phyloP scores from a whole-genome alignment of 2,888 invertebrate species.

The Agrenia bidenticulata region DNA sequence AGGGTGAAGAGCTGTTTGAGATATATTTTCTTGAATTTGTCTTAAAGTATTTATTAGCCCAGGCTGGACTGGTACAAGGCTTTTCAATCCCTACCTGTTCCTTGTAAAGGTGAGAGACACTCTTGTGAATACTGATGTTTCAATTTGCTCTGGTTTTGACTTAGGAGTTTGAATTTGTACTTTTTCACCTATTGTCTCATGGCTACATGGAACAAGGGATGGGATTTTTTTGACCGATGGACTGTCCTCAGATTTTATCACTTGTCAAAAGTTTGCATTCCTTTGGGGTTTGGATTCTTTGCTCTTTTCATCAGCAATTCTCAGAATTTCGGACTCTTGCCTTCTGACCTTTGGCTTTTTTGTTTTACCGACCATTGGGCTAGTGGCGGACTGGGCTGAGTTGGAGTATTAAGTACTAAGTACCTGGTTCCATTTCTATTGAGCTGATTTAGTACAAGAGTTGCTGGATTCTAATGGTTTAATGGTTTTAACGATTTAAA shows the following conservation, averaged over 20 bases:
- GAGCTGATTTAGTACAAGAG: too few relatives aligned
- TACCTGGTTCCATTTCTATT: too few relatives aligned
- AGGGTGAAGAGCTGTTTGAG: too few relatives aligned
- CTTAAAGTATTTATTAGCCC: neutral
- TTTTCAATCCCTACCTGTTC: slow-evolving; percentile 6
- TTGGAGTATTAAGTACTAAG: too few relatives aligned
- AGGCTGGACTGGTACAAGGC: neutral
- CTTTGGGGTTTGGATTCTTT: neutral
- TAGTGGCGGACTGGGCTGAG: too few relatives aligned
- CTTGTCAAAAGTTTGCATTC: slow-evolving; percentile 4
- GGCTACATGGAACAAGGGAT: neutral
- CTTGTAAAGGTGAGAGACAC: slow-evolving; percentile 29
- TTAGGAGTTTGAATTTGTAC: slow-evolving; percentile 3
- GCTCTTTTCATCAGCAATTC: neutral
- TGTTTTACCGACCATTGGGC: too few relatives aligned
- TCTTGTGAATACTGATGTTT: slow-evolving; percentile 32
- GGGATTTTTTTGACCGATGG: neutral
- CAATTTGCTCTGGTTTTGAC: slow-evolving; percentile 31
- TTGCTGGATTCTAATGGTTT: too few relatives aligned
- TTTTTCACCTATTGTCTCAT: neutral
- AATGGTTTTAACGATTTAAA: too few relatives aligned
- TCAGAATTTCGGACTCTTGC: neutral
- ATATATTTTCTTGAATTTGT: neutral
- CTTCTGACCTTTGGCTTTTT: neutral
- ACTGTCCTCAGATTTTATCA: neutral